phyloP scores from a whole-genome alignment of 1,140 invertebrate species.

The Planococcus citri region DNA sequence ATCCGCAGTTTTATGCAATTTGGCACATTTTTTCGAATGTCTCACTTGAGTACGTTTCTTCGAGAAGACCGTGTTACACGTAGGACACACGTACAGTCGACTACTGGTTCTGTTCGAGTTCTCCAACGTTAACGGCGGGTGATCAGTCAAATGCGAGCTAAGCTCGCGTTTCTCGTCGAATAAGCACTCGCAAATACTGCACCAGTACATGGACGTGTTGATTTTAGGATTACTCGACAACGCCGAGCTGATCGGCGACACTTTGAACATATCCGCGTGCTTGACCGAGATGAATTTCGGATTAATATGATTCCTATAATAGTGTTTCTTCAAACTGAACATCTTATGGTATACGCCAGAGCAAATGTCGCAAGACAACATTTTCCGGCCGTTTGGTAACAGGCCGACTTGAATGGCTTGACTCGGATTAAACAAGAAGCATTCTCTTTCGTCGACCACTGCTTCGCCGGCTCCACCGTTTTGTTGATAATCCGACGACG shows the following conservation, averaged over 20 bases:
- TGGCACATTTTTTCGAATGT: constrained; percentile 22
- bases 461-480: not conserved
- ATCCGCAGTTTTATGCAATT: not conserved
- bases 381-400: constrained; percentile 31
- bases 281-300: constrained; percentile 22
- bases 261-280: constrained; percentile 12
- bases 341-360: constrained; percentile 37
- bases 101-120: constrained; percentile 19
- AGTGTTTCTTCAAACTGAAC: constrained; percentile 44
- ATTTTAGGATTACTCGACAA: not conserved
- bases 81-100: constrained; percentile 23
- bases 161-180: constrained; percentile 34
- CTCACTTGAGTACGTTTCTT: constrained; percentile 22
- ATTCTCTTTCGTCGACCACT: not conserved
- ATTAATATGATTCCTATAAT: constrained; percentile 42
- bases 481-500: too few relatives aligned
- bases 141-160: constrained; percentile 30
- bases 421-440: not conserved
- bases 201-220: constrained; percentile 32
- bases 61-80: constrained; percentile 23
- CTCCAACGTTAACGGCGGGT: constrained; percentile 26
- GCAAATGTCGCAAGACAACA: constrained; percentile 43
- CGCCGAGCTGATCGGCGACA: not conserved
- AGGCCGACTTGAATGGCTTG: not conserved
- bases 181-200: constrained; percentile 34